Conservation (phyloP, 2,113 vertebrate genomes). For the Nicator chloris region DNA sequence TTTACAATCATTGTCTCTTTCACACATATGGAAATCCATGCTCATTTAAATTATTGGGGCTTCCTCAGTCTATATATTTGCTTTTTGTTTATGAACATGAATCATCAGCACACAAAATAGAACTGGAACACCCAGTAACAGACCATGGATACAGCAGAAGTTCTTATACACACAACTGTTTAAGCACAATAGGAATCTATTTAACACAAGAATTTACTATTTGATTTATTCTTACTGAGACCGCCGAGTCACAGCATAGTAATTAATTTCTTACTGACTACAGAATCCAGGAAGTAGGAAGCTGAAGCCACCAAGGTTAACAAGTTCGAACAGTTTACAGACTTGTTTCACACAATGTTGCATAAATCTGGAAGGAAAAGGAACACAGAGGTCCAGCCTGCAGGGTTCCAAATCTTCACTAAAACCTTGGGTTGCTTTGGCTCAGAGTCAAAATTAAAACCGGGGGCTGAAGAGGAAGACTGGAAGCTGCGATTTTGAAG, state of each 20-base stretch:
- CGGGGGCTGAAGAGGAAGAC: background rate
- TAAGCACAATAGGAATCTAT: background rate
- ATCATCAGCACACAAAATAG: background rate
- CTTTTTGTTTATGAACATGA: background rate
- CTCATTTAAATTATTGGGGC: background rate
- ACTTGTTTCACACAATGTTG: background rate
- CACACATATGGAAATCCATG: background rate
- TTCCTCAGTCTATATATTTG: background rate
- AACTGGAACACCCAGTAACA: background rate
- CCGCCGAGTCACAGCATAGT: background rate
- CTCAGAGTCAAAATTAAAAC: background rate
- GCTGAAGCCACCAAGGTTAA: background rate
- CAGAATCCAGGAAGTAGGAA: background rate
- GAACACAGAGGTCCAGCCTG: background rate
- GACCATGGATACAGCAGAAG: background rate
- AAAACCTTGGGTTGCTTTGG: background rate
- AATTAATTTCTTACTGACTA: background rate
- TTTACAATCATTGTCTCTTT: background rate
- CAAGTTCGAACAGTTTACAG: background rate
- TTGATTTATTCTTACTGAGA: background rate
- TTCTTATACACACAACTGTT: background rate
- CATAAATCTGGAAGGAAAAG: background rate
- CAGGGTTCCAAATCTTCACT: background rate
- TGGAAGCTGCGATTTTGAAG: background rate
- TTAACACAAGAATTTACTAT: background rate